Base-by-base conservation (phyloP, 1,140 invertebrate genomes). In the Cyclargus thomasi region DNA sequence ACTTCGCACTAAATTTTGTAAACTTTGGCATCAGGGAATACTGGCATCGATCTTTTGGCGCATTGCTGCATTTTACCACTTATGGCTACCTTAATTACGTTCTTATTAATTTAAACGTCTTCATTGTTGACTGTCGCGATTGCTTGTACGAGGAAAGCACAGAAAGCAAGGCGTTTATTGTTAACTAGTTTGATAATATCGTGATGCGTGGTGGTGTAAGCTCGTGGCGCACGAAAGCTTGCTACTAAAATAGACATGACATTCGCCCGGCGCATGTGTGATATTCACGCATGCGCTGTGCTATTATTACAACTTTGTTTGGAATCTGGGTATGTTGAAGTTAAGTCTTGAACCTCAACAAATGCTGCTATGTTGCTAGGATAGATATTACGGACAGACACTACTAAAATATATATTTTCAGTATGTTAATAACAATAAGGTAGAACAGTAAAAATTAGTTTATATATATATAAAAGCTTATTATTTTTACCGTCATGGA, bases 211-310 rank as follows among this genome's bases (percentile, higher is more conserved):
- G 68, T 72, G 69, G 73, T 75, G 69, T 71, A 72, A 76, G 77
- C 75, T 78, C 70, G 73, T 64, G 35, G 23, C 73, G 75, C 65
- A 70, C 70, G 71, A 64, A 74, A 75, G 79, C 75, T 79, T 74
- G 71, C 72, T 81, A 88, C 87, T 82, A 81, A 88, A 90, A 90
- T 90, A 90, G 84, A 82, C 67, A 71, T 88, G 85, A 88, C 83
- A 85, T 90, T 85, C 81, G 18, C 6, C 66, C 23, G 62, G 80
- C 85, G 86, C 86, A 75, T 82, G 83, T 71, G 75, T 69, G 66
- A n/a, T 57, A 21, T 53, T 7, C 53, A 68, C 82, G 80, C 83
- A 83, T 80, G 83, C 85, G 83, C 70, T 18, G 1, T 39, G 18
- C 55, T 59, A 21, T 59, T 18, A 59, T 22, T 59, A 21, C 55